These are phyloP conservation scores for Zaprionus lachaisei DNA, from an alignment of 1,140 invertebrate genomes.

Conservation along the genomic window DNA sequence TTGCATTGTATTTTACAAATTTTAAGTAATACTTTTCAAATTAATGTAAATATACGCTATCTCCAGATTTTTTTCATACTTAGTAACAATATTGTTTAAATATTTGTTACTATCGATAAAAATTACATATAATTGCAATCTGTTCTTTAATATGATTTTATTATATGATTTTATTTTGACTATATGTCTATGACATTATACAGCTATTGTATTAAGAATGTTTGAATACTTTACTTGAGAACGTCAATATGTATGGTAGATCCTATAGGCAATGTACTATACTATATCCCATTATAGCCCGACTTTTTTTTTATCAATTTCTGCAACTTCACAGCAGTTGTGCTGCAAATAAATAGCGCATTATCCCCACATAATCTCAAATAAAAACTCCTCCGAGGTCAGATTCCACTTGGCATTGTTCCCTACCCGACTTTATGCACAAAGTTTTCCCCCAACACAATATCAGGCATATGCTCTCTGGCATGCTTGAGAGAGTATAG, in stretches of 20 bases:
- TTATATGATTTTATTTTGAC: too few relatives aligned
- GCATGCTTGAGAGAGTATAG: not conserved
- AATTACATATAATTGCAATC: too few relatives aligned
- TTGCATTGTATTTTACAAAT: not conserved
- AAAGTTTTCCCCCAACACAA: conserved; percentile 6
- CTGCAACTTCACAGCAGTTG: not conserved
- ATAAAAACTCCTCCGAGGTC: conserved; percentile 1
- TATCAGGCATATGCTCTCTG: conserved; percentile 11
- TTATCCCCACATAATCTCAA: conserved; percentile 4
- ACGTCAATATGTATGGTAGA: not conserved
- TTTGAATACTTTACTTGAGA: not conserved
- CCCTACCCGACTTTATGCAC: not conserved
- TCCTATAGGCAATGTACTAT: too few relatives aligned
- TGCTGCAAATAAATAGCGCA: conserved; percentile 1
- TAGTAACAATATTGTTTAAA: too few relatives aligned
- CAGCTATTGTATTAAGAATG: not conserved
- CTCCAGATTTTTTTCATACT: too few relatives aligned
- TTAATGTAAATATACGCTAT: too few relatives aligned
- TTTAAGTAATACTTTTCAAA: too few relatives aligned
- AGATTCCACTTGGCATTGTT: not conserved
- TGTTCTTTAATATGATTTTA: too few relatives aligned
- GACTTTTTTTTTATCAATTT: not conserved
- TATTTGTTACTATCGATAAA: too few relatives aligned
- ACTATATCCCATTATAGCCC: not conserved
- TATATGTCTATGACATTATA: too few relatives aligned